A percentile compares a stretch with the other conserved stretches of the same genome.
phyloP scores from a whole-genome alignment of 1,140 invertebrate genomes.

The Kradibia gibbosae region DNA sequence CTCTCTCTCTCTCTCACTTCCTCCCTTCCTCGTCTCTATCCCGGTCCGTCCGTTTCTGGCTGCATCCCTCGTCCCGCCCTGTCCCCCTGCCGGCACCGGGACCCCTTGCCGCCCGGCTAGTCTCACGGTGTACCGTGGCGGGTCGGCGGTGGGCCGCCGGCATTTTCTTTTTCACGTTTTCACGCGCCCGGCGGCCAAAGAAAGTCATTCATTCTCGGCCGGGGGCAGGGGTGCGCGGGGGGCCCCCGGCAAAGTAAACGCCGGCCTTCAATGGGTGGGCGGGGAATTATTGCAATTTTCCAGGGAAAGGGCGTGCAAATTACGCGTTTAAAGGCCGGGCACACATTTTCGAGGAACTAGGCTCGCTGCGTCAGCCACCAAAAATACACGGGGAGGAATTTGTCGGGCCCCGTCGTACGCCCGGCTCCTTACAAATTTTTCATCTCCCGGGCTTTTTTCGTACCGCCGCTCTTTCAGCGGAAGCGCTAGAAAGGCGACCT shows the following conservation, averaged over 20 bases:
- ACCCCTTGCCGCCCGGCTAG: no score
- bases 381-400: background rate
- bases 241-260: background rate
- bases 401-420: background rate
- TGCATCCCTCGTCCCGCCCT: background rate
- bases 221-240: slow-evolving; percentile 9
- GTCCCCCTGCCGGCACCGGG: no score
- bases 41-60: background rate
- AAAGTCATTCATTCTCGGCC: slow-evolving; percentile 18
- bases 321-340: slow-evolving; percentile 15
- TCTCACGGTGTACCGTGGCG: no score
- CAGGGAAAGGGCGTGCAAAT: slow-evolving; percentile 35
- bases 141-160: background rate
- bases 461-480: background rate
- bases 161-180: slow-evolving; percentile 25
- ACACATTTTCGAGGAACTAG: slow-evolving; percentile 38
- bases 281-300: slow-evolving; percentile 27
- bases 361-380: background rate
- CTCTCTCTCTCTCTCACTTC: background rate
- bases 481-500: background rate
- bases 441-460: slow-evolving; percentile 15
- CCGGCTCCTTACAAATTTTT: slow-evolving; percentile 12
- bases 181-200: background rate
- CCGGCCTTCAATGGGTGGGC: background rate
- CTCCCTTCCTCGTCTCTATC: background rate